Conservation (phyloP, 2,113 vertebrate species). For the Labrus mixtus region DNA sequence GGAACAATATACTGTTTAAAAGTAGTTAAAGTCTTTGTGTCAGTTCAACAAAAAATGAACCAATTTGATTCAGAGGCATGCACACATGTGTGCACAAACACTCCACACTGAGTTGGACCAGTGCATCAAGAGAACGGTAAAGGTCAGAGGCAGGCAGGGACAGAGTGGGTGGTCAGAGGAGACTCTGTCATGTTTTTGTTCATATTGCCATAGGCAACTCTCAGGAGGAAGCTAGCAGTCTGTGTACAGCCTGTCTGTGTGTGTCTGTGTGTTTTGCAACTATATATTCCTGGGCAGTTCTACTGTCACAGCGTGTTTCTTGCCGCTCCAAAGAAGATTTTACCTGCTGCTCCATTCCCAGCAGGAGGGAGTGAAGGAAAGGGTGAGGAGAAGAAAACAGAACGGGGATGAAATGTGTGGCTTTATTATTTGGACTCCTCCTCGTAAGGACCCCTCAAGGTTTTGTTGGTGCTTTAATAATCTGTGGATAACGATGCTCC, state of each 20-base stretch:
- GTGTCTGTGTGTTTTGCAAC: conserved; percentile 26
- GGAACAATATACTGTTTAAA: conserved; percentile 19
- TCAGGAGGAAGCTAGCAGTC: conserved; percentile 53
- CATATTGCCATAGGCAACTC: conserved; percentile 65
- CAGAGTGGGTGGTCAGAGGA: conserved; percentile 21
- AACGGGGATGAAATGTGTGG: conserved; percentile 38
- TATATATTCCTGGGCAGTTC: neutral
- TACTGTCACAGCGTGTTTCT: conserved; percentile 53
- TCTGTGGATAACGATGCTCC: conserved; percentile 54
- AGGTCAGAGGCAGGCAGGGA: conserved; percentile 47
- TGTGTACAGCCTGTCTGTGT: conserved; percentile 45
- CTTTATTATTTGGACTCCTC: conserved; percentile 44
- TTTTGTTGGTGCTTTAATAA: conserved; percentile 47
- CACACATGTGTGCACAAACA: neutral
- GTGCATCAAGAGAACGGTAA: conserved; percentile 46
- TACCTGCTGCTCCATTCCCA: conserved; percentile 44
- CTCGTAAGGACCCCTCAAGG: conserved; percentile 22
- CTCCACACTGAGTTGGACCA: conserved; percentile 4
- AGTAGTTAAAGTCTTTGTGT: conserved; percentile 7
- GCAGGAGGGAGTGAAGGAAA: conserved; percentile 40
- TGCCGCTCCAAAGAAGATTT: conserved; percentile 45
- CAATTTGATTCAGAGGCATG: neutral
- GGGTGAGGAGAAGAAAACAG: conserved; percentile 37
- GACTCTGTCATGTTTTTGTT: conserved; percentile 52
- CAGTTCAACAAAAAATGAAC: neutral